These are phyloP conservation scores for Aurelia aurita DNA, from an alignment of 30 jellyfish, hydroid and myxozoan genomes.

Conservation along the genomic window DNA sequence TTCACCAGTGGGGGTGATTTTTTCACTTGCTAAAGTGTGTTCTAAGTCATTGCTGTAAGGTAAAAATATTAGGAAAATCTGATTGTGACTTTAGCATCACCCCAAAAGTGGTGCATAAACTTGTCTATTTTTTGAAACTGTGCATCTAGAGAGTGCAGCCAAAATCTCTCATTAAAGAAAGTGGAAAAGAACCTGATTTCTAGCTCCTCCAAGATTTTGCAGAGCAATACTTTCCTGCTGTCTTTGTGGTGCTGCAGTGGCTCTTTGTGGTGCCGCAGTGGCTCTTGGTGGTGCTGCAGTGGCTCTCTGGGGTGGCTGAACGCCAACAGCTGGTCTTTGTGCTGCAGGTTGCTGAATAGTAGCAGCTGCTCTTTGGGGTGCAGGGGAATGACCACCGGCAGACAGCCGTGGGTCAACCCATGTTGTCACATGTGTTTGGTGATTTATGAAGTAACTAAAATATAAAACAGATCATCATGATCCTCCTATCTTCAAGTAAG, in stretches of 20 bases:
- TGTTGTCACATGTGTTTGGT: constrained; percentile 45
- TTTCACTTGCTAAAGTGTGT: too few species aligned
- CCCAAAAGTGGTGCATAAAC: too few species aligned
- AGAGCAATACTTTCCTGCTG: constrained; percentile 68
- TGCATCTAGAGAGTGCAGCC: too few species aligned
- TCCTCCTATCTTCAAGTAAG: too few species aligned
- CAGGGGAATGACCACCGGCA: background rate
- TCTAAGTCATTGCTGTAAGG: too few species aligned
- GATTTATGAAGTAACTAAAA: constrained; percentile 59
- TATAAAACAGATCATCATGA: background rate
- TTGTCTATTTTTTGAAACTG: too few species aligned
- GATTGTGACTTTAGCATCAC: too few species aligned
- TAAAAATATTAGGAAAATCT: too few species aligned
- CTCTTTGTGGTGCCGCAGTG: constrained; percentile 27
- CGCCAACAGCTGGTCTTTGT: constrained; percentile 6
- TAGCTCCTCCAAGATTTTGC: constrained; percentile 31
- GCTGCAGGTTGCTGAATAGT: background rate
- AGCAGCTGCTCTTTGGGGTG: background rate
- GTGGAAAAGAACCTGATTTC: constrained; percentile 40
- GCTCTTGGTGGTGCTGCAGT: constrained; percentile 12
- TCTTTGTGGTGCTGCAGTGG: constrained; percentile 1
- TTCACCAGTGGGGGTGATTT: too few species aligned
- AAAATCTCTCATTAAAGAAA: too few species aligned
- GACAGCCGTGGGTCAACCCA: constrained; percentile 64
- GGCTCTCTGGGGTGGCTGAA: constrained; percentile 1